Evolutionary conservation across 2,797 vertebrate genomes (phyloP), one percentile per base, ranked within the genome.

Genomic region (Taeniopygia guttata): DNA sequence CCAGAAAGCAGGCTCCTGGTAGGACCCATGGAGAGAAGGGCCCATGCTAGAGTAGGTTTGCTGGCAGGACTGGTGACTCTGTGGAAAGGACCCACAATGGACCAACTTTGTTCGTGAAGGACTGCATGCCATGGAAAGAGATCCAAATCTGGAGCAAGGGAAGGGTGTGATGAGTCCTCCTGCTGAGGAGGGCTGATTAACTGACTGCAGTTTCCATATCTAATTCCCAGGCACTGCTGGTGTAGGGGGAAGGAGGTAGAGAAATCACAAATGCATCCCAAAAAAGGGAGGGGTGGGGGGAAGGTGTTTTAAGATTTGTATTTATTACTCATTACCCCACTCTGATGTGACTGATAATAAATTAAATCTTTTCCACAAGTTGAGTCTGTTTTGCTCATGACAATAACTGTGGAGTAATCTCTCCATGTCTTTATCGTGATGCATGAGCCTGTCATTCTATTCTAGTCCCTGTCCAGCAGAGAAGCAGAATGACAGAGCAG

Each of bases 191-290:
- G 18, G 27, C 21, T 40, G 29, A 46, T 46, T 11, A 46, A 59
- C 45, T 32, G 21, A 66, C 13, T 22, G 15, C 40, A 78, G 30
- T 12, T 5, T 52, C 8, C 8, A 42, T 2, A n/a, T 25, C 21
- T 17, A 5, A 40, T 8, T 48, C 11, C 30, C 27, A 34, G 30
- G 46, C 19, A 45, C 5, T 0, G 0, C 11, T 34, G 23, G 11
- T 42, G 38, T 4, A 3, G 15, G 4, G 16, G 6, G 8, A 22
- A 78, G 27, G 27, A 78, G 27, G 12, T 4, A 67, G 27, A 67
- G 19, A 78, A 79, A 55, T n/a, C 7, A 13, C 2, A 22, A 67
- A 60, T 16, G 67, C 5, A 43, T 17, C 10, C n/a, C 32, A 58
- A 67, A 26, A n/a, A 60, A 38, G 5, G 16, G 19, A 73, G 8